These are phyloP conservation scores for Bathynomus jamesi DNA, from an alignment of 1,140 invertebrate species.

Conservation along the genomic window DNA sequence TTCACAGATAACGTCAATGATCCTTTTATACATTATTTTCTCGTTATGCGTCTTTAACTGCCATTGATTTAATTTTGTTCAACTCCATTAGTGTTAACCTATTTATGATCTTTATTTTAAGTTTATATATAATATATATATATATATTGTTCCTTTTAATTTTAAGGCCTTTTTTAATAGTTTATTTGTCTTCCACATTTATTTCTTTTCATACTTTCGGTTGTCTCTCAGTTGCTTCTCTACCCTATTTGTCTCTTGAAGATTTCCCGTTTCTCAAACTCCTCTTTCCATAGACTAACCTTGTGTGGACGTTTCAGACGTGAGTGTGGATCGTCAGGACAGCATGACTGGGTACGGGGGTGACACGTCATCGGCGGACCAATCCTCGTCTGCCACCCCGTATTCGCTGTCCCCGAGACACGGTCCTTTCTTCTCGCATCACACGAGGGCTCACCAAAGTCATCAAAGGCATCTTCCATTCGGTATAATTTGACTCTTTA, in stretches of 20 bases:
- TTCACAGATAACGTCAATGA: background rate
- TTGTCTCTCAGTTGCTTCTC: no score
- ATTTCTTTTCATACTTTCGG: background rate
- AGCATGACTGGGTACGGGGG: conserved; percentile 60
- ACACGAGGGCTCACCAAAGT: background rate
- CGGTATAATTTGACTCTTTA: no score
- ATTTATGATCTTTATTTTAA: background rate
- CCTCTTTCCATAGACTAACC: no score
- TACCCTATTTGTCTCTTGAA: no score
- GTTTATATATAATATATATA: background rate
- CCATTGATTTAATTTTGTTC: no score
- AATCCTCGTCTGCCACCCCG: conserved; percentile 57
- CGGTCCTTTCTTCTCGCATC: conserved; percentile 41
- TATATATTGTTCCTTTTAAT: background rate
- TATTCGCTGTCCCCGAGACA: conserved; percentile 55
- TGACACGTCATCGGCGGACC: conserved; percentile 59
- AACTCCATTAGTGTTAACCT: background rate
- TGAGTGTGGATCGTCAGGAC: conserved; percentile 39
- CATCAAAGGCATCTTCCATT: background rate
- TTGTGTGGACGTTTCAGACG: conserved; percentile 9
- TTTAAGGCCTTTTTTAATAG: background rate
- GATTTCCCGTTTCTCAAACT: no score
- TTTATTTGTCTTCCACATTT: background rate
- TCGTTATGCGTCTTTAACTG: background rate
- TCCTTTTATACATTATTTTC: background rate